Base-by-base conservation (phyloP, 2,113 vertebrate genomes). In the Zapus hudsonius region DNA sequence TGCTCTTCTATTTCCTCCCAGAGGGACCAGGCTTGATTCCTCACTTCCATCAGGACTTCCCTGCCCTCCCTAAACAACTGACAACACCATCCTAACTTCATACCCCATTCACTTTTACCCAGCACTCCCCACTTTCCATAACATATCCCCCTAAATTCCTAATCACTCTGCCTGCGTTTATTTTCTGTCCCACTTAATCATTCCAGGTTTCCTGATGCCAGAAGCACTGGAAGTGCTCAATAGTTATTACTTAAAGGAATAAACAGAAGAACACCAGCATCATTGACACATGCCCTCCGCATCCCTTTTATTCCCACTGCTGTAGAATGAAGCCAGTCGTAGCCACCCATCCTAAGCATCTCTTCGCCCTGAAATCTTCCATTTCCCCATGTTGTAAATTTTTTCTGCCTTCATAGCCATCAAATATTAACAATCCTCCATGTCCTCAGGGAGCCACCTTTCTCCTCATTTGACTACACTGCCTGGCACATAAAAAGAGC, bases 391-490 rank as follows among this genome's bases (percentile, higher is more conserved):
- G 20, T 31, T 85, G 78, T 83, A n/a, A 25, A 23, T 23, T 67
- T 72, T 44, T 82, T 74, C 55, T 67, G n/a, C 69, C 59, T 90
- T 59, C 10, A 22, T 40, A 40, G 38, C 59, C 83, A 89, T 94
- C 36, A 84, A 89, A 94, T 92, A 94, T 84, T 96, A 91, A 89
- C 66, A 72, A 61, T 40, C 19, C 7, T 81, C n/a, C 57, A 69
- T 59, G 63, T 91, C 96, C 95, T 89, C 66, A 0, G 75, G 80
- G 59, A 93, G 64, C 66, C 83, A 84, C 85, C 74, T 75, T 90
- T 81, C 63, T 86, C 75, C 57, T 91, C 59, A 92, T 95, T 87
- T 96, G 94, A 95, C 93, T 89, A 73, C 66, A 67, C 72, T 76
- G 47, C 31, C 92, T 81, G 42, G 67, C 89, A 87, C 44, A 84